Evolutionary conservation across 1,140 invertebrate genomes (phyloP).

Genomic region (Scylla paramamosain): DNA sequence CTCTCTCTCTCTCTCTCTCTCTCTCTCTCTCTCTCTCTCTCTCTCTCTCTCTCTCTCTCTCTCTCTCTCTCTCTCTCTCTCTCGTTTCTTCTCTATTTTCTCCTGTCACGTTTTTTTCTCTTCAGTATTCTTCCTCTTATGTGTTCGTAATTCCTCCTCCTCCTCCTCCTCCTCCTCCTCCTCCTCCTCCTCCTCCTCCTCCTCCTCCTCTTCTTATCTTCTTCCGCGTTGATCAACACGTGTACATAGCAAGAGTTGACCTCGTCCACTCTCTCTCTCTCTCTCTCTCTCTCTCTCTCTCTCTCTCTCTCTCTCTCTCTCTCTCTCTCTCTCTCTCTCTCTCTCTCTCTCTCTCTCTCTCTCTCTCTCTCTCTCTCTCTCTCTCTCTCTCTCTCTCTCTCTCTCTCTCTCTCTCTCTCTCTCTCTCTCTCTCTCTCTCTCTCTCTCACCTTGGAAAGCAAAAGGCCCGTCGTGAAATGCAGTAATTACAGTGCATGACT

Average conservation of each 20-base stretch:
- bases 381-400: background rate
- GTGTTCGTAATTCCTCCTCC: background rate
- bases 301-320: too few relatives aligned
- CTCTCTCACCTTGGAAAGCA: background rate
- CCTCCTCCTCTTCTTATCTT: background rate
- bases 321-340: background rate
- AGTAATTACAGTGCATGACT: background rate
- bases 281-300: background rate
- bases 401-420: background rate
- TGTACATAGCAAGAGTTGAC: background rate
- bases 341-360: background rate
- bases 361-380: too few relatives aligned
- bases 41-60: background rate
- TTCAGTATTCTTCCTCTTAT: background rate
- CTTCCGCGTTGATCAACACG: background rate
- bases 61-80: background rate
- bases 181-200: background rate
- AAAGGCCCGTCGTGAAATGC: background rate
- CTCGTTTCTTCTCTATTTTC: background rate
- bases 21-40: background rate
- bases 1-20: background rate
- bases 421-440: too few relatives aligned
- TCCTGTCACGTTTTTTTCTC: background rate
- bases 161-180: background rate
- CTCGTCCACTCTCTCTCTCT: constrained; percentile 4